Evolutionary conservation across 1,140 invertebrate species (phyloP).

Genomic region (Nilaparvata lugens): DNA sequence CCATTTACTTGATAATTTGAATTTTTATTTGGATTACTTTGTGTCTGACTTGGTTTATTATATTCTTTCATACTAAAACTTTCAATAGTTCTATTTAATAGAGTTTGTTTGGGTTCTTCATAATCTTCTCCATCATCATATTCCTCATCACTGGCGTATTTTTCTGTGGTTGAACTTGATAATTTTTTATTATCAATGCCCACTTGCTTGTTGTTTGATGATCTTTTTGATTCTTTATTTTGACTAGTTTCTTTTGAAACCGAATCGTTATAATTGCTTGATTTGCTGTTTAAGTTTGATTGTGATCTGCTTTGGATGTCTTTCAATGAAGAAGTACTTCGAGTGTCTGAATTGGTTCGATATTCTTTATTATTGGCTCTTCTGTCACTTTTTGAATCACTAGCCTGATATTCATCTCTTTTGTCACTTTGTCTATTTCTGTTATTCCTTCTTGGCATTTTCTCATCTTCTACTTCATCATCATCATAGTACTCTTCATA

Average conservation of each 20-base stretch:
- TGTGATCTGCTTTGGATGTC: not conserved
- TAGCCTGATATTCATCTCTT: slow-evolving; percentile 11
- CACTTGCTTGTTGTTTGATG: not conserved
- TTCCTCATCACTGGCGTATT: slow-evolving; percentile 24
- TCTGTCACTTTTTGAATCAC: slow-evolving; percentile 7
- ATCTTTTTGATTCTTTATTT: not conserved
- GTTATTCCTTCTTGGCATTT: slow-evolving; percentile 3
- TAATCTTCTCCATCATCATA: slow-evolving; percentile 43
- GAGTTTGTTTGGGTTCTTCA: slow-evolving; percentile 35
- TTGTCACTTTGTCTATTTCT: not conserved
- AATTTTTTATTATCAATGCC: not conserved
- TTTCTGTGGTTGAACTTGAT: not conserved
- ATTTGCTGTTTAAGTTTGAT: slow-evolving; percentile 1
- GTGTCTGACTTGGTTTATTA: slow-evolving; percentile 3
- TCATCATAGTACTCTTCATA: slow-evolving; percentile 18
- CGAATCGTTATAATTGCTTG: not conserved
- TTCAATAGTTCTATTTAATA: slow-evolving; percentile 26
- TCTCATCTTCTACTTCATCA: slow-evolving; percentile 10
- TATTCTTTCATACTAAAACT: not conserved
- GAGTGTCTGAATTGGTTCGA: not conserved
- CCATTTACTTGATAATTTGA: slow-evolving; percentile 34
- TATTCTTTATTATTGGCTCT: not conserved
- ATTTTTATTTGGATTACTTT: slow-evolving; percentile 28
- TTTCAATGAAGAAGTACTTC: not conserved
- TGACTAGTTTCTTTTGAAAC: not conserved